phyloP scores from a whole-genome alignment of 2,113 vertebrate species.

The Acanthochromis polyacanthus region DNA sequence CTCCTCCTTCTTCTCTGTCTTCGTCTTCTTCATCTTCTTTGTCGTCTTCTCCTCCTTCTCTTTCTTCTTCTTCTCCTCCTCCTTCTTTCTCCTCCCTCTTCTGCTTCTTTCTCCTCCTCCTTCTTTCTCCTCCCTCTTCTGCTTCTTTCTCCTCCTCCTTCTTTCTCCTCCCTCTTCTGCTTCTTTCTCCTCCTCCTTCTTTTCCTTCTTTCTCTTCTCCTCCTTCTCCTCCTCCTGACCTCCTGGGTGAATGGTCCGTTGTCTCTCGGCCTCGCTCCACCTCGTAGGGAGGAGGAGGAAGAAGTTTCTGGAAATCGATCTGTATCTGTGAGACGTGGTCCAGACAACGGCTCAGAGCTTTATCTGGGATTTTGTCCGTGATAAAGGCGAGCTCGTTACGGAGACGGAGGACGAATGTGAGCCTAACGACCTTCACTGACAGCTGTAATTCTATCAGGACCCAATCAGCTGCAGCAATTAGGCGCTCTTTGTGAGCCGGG shows the following conservation, averaged over 20 bases:
- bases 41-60: no score
- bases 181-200: no score
- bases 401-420: constrained; percentile 71
- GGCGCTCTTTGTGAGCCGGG: constrained; percentile 74
- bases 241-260: constrained; percentile 26
- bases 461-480: constrained; percentile 84
- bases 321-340: constrained; percentile 29
- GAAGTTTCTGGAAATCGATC: constrained; percentile 62
- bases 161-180: no score
- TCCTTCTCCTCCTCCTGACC: no score
- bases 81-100: no score
- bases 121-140: no score
- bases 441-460: constrained; percentile 83
- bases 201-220: no score
- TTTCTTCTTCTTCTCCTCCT: no score
- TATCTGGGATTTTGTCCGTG: constrained; percentile 58
- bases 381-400: constrained; percentile 71
- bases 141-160: no score
- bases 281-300: constrained; percentile 8
- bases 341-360: constrained; percentile 35
- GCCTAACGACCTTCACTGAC: constrained; percentile 83
- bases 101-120: no score
- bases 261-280: not conserved
- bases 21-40: no score
- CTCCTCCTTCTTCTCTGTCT: no score